Conservation (phyloP, 2,888 invertebrate genomes). For the Buathra laborator region DNA sequence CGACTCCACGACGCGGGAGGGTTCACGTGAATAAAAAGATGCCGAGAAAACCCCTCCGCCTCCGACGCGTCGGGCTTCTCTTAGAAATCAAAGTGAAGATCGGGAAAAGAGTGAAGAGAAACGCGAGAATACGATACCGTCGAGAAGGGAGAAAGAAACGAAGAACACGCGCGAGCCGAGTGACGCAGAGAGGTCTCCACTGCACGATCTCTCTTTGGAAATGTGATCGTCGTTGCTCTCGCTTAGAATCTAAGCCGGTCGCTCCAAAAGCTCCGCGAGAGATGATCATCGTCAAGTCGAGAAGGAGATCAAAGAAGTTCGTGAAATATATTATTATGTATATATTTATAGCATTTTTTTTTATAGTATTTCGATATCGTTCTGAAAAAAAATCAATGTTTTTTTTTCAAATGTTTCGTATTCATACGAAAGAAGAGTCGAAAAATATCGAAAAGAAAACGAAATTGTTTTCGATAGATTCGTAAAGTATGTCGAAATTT, state of each 20-base stretch:
- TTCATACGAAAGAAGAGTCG: too few species aligned
- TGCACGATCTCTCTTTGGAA: slow-evolving; percentile 2
- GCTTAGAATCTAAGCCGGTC: slow-evolving; percentile 21
- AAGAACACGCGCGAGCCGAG: not conserved
- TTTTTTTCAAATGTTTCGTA: not conserved
- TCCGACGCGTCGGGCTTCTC: slow-evolving; percentile 3
- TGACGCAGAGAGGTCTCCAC: too few species aligned
- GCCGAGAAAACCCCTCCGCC: too few species aligned
- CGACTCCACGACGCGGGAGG: slow-evolving; percentile 3
- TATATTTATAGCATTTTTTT: slow-evolving; percentile 21
- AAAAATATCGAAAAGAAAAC: too few species aligned
- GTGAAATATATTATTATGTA: slow-evolving; percentile 22
- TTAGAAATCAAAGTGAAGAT: slow-evolving; percentile 26
- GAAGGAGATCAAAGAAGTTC: slow-evolving; percentile 34
- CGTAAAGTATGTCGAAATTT: too few species aligned
- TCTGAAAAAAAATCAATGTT: not conserved
- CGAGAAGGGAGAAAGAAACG: not conserved
- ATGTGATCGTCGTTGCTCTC: slow-evolving; percentile 15
- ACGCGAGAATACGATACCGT: not conserved
- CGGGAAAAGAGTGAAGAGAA: slow-evolving; percentile 20
- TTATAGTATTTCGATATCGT: slow-evolving; percentile 3
- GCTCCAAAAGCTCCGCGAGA: slow-evolving; percentile 4
- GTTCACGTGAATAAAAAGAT: slow-evolving; percentile 47
- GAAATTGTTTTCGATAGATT: too few species aligned
- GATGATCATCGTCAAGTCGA: slow-evolving; percentile 13